These are phyloP conservation scores for Potorous gilbertii DNA, from an alignment of 2,797 vertebrate species.

Conservation along the genomic window DNA sequence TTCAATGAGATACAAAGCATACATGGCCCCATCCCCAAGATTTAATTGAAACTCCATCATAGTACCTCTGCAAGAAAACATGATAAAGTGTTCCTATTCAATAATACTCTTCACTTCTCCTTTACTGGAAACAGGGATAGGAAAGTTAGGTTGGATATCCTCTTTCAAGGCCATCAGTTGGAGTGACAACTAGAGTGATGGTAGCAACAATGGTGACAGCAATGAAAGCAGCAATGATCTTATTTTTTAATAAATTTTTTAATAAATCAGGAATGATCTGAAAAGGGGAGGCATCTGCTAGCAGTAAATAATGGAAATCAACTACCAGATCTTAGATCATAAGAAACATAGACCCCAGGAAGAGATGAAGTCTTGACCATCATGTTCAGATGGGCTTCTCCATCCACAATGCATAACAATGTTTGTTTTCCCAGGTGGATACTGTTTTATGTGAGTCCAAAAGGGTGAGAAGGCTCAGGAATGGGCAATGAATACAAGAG, in stretches of 20 bases:
- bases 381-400: neutral
- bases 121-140: conserved; percentile 57
- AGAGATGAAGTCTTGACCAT: conserved; percentile 29
- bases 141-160: conserved; percentile 56
- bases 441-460: neutral
- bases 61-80: neutral
- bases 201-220: neutral
- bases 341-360: conserved; percentile 48
- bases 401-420: neutral
- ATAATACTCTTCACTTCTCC: neutral
- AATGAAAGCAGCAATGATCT: conserved; percentile 13
- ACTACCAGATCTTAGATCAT: conserved; percentile 50
- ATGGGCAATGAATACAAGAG: neutral
- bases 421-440: neutral
- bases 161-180: conserved; percentile 66
- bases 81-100: neutral
- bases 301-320: conserved; percentile 48
- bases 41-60: neutral
- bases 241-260: conserved; percentile 61
- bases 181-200: conserved; percentile 22
- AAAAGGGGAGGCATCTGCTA: conserved; percentile 47
- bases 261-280: conserved; percentile 21
- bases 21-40: neutral
- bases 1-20: neutral
- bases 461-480: neutral